phyloP scores from a whole-genome alignment of 2,888 invertebrate genomes.

The Hybos culiciformis region DNA sequence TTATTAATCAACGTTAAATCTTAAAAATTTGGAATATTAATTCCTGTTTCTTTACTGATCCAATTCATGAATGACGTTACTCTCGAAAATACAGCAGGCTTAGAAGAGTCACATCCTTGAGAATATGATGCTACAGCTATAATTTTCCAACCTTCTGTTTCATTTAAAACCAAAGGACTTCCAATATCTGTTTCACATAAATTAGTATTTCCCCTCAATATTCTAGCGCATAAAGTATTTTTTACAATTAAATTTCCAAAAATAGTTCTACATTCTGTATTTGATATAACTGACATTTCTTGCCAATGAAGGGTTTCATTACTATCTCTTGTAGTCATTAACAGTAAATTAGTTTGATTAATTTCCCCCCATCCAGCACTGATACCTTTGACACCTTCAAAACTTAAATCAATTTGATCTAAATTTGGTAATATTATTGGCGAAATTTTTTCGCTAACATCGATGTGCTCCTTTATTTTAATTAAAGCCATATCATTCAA shows the following conservation, averaged over 20 bases:
- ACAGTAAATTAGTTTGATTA: background rate
- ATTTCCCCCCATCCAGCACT: slow-evolving; percentile 7
- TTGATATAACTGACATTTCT: slow-evolving; percentile 5
- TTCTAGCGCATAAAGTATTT: slow-evolving; percentile 2
- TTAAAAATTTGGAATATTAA: too few relatives aligned
- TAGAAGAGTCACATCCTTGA: slow-evolving; percentile 4
- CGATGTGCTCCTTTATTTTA: background rate
- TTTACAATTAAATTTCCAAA: slow-evolving; percentile 4
- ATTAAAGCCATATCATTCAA: slow-evolving; percentile 7
- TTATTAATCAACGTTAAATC: too few relatives aligned
- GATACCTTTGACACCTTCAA: slow-evolving; percentile 8
- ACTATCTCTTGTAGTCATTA: background rate
- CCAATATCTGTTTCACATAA: slow-evolving; percentile 9
- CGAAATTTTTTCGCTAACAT: slow-evolving; percentile 1
- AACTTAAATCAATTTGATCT: slow-evolving; percentile 6
- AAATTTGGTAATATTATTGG: slow-evolving; percentile 3
- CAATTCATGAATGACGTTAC: slow-evolving; percentile 7
- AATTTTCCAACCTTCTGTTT: slow-evolving; percentile 7
- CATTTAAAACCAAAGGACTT: slow-evolving; percentile 6
- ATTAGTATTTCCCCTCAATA: slow-evolving; percentile 2
- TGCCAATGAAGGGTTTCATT: slow-evolving; percentile 1
- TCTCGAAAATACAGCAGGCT: slow-evolving; percentile 7
- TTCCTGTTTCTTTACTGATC: slow-evolving; percentile 7
- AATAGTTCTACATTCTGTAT: slow-evolving; percentile 3
- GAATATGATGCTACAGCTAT: slow-evolving; percentile 8